Conservation (phyloP, 37 sponge, comb jelly and placozoan species). For the Ianthella basta region DNA sequence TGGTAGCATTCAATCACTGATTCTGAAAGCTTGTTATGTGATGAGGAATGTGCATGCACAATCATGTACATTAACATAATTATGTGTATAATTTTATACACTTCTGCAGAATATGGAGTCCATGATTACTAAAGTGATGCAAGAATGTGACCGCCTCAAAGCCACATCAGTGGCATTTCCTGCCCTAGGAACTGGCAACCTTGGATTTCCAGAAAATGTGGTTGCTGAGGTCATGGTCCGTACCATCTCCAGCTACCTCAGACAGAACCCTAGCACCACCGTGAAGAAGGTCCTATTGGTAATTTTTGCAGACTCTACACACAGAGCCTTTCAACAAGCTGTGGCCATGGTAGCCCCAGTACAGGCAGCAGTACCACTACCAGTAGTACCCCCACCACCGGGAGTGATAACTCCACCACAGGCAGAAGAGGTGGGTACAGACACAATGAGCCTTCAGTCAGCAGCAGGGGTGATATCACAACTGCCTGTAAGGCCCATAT, state of each 20-base stretch:
- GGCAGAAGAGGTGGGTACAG: no score
- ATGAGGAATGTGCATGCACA: no score
- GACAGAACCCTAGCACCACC: not conserved
- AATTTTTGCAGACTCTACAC: not conserved
- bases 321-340: not conserved
- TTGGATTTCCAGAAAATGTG: constrained; percentile 5
- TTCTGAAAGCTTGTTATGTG: no score
- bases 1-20: no score
- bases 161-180: constrained; percentile 29
- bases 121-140: not conserved
- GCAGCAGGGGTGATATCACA: not conserved
- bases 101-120: not conserved
- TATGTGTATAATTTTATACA: no score
- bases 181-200: constrained; percentile 36
- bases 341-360: not conserved
- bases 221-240: constrained; percentile 19
- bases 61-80: no score
- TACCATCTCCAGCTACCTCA: not conserved
- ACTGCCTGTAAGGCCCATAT: not conserved
- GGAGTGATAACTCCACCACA: no score
- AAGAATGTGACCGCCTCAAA: constrained; percentile 29
- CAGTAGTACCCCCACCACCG: no score
- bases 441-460: no score
- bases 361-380: no score
- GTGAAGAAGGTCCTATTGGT: constrained; percentile 21